Conservation (phyloP, 2,113 vertebrate species). For the Bolborhynchus lineola region DNA sequence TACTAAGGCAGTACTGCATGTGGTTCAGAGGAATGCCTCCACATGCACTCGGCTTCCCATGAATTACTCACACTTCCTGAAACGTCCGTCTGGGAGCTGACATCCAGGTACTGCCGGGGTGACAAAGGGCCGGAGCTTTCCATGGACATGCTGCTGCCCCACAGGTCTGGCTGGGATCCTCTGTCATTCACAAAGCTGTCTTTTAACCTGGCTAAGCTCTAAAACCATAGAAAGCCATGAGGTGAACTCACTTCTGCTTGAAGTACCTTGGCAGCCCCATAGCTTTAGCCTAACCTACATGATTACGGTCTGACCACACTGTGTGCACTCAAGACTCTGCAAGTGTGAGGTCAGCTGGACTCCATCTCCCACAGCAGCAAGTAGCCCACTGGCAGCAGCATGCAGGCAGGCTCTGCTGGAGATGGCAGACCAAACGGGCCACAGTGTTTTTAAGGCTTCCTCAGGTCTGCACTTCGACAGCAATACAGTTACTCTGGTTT, state of each 20-base stretch:
- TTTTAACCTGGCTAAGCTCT: conserved; percentile 93
- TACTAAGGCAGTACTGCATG: background rate
- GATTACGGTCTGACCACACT: background rate
- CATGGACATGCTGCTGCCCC: conserved; percentile 85
- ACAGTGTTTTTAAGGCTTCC: background rate
- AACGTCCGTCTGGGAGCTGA: conserved; percentile 93
- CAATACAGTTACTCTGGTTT: background rate
- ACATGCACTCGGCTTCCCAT: background rate
- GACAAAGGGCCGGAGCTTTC: conserved; percentile 79
- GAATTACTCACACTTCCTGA: conserved; percentile 85
- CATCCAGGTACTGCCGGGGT: conserved; percentile 85
- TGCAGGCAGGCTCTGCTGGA: background rate
- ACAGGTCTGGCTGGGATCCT: conserved; percentile 88
- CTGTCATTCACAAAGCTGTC: conserved; percentile 86
- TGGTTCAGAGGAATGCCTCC: background rate
- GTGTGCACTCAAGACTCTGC: background rate
- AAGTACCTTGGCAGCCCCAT: background rate
- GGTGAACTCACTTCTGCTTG: background rate
- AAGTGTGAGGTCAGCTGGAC: background rate
- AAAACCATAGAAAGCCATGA: background rate
- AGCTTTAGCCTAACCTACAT: background rate
- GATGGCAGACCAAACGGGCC: background rate
- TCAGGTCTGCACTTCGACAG: background rate
- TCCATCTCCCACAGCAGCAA: background rate
- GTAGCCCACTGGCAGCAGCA: background rate